Conservation (phyloP, 2,113 vertebrate genomes). For the Campylorhamphus procurvoides region DNA sequence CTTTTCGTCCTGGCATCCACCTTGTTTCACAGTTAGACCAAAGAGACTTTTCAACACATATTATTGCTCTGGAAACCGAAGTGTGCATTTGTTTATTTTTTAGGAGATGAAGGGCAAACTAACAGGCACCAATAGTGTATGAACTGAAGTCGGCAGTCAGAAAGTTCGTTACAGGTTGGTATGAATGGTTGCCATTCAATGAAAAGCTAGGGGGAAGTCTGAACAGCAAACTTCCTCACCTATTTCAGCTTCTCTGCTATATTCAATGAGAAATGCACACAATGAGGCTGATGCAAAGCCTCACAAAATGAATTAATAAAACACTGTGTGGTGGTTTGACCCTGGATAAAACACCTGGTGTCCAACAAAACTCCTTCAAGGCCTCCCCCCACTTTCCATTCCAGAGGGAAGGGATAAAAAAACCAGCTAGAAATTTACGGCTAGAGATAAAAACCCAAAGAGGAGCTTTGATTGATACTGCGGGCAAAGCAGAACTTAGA, state of each 20-base stretch:
- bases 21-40: background rate
- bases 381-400: no score
- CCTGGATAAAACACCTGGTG: no score
- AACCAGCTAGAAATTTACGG: no score
- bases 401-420: no score
- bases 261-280: background rate
- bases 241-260: background rate
- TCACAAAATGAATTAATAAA: background rate
- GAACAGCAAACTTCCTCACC: background rate
- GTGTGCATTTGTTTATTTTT: background rate
- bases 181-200: rapidly evolving
- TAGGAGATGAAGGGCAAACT: background rate
- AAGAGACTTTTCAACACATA: background rate
- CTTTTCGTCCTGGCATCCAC: background rate
- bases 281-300: background rate
- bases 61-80: background rate
- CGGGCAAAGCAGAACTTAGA: no score
- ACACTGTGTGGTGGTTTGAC: background rate
- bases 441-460: no score
- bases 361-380: no score
- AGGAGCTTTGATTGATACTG: no score
- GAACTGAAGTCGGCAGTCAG: background rate
- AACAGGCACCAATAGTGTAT: background rate
- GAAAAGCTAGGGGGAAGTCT: background rate
- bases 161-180: background rate